A percentile compares a stretch with the other conserved stretches of the same genome.
Evolutionary conservation across 1,140 invertebrate species (phyloP).

Genomic region (Temnothorax nylanderi): DNA sequence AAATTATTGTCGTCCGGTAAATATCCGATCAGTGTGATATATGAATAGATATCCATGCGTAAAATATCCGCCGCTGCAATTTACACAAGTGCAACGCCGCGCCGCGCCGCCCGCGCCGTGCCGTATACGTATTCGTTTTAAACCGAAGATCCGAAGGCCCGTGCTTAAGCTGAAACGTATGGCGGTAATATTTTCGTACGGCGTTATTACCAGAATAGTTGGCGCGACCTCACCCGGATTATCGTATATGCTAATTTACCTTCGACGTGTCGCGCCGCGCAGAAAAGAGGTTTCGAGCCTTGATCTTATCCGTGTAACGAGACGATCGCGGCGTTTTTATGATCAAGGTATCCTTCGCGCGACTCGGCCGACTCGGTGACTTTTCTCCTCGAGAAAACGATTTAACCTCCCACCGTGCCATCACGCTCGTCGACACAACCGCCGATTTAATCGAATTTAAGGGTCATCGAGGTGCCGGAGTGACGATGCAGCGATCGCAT

Average conservation of each 20-base stretch:
- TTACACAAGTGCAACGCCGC: slow-evolving; percentile 52
- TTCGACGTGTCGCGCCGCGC: slow-evolving; percentile 41
- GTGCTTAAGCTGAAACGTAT: slow-evolving; percentile 62
- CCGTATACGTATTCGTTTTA: neutral
- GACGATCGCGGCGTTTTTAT: slow-evolving; percentile 50
- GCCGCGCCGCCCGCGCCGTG: neutral
- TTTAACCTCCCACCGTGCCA: slow-evolving; percentile 46
- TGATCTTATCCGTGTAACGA: slow-evolving; percentile 50
- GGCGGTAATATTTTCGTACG: slow-evolving; percentile 58
- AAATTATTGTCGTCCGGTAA: slow-evolving; percentile 2
- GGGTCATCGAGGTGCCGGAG: neutral
- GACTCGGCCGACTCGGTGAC: slow-evolving; percentile 24
- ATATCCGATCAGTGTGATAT: neutral
- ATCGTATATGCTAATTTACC: slow-evolving; percentile 64
- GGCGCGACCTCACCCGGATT: slow-evolving; percentile 56
- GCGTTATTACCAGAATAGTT: slow-evolving; percentile 57
- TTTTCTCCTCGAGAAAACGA: slow-evolving; percentile 11
- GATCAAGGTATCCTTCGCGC: slow-evolving; percentile 48
- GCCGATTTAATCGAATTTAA: slow-evolving; percentile 36
- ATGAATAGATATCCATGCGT: neutral
- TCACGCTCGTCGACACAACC: slow-evolving; percentile 15
- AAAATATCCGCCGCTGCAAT: slow-evolving; percentile 35
- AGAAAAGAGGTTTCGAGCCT: slow-evolving; percentile 19
- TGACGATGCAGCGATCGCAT: neutral
- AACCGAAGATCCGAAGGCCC: slow-evolving; percentile 18